phyloP scores from a whole-genome alignment of 2,888 invertebrate genomes.

The Lutraria lutraria region DNA sequence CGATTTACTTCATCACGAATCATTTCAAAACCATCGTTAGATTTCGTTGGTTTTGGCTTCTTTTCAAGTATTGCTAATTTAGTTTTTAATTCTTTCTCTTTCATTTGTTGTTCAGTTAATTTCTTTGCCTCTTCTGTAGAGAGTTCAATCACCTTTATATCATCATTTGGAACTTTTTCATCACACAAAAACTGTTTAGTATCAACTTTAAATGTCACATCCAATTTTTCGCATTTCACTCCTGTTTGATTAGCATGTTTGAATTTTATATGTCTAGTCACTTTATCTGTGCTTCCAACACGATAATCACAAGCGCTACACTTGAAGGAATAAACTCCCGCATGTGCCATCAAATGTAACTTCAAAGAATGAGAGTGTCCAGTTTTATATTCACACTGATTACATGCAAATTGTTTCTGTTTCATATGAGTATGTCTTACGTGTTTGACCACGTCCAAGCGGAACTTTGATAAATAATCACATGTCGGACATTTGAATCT shows the following conservation, averaged over 20 bases:
- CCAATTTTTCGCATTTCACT: conserved; percentile 55
- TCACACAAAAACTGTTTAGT: conserved; percentile 64
- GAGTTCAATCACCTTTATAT: conserved; percentile 62
- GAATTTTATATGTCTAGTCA: conserved; percentile 60
- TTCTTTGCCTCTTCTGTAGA: conserved; percentile 41
- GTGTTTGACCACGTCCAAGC: conserved; percentile 59
- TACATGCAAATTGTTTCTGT: conserved; percentile 65
- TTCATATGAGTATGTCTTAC: conserved; percentile 56
- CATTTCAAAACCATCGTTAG: not conserved
- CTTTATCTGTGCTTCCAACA: conserved; percentile 45
- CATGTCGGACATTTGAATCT: conserved; percentile 65
- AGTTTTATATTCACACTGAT: conserved; percentile 65
- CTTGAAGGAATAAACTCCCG: conserved; percentile 62
- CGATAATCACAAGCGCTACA: conserved; percentile 63
- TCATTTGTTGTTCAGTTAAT: conserved; percentile 39
- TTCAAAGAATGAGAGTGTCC: conserved; percentile 62
- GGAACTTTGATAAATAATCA: conserved; percentile 49
- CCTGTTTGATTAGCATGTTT: conserved; percentile 48
- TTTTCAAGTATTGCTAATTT: not conserved
- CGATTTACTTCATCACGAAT: not conserved
- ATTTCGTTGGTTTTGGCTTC: not conserved
- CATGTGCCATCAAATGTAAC: conserved; percentile 65
- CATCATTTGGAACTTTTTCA: conserved; percentile 48
- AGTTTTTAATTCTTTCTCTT: conserved; percentile 16
- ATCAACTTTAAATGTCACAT: conserved; percentile 61